Evolutionary conservation across 2,113 vertebrate species (phyloP).

Genomic region (Cyanocitta stelleri): DNA sequence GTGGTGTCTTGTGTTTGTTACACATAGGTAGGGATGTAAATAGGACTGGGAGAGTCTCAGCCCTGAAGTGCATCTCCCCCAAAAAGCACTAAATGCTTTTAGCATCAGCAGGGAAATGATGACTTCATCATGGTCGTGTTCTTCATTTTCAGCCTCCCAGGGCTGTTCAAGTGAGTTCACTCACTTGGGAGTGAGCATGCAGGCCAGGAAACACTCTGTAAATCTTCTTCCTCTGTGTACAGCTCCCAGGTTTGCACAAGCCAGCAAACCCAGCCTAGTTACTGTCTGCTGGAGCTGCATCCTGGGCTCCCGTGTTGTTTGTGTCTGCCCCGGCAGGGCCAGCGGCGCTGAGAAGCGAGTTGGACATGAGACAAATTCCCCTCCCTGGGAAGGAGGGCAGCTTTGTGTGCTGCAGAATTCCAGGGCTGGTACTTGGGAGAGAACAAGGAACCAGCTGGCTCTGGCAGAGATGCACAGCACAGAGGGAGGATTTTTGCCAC

Average conservation of each 20-base stretch:
- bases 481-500: neutral
- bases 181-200: neutral
- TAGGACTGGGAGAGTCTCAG: neutral
- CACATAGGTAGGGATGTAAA: accelerated
- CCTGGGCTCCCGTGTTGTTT: accelerated
- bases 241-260: neutral
- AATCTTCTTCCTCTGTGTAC: neutral
- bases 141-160: neutral
- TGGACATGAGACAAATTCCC: neutral
- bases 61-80: neutral
- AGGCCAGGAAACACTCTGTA: neutral
- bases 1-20: accelerated
- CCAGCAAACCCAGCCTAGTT: neutral
- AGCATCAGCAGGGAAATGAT: neutral
- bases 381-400: neutral
- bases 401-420: neutral
- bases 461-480: neutral
- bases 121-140: accelerated
- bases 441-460: neutral
- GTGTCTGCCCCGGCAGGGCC: neutral
- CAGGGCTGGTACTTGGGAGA: neutral
- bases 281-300: neutral
- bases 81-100: neutral
- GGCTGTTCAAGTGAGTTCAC: neutral
- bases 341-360: neutral